phyloP scores from a whole-genome alignment of 2,113 vertebrate species.

The Psilopogon haemacephalus region DNA sequence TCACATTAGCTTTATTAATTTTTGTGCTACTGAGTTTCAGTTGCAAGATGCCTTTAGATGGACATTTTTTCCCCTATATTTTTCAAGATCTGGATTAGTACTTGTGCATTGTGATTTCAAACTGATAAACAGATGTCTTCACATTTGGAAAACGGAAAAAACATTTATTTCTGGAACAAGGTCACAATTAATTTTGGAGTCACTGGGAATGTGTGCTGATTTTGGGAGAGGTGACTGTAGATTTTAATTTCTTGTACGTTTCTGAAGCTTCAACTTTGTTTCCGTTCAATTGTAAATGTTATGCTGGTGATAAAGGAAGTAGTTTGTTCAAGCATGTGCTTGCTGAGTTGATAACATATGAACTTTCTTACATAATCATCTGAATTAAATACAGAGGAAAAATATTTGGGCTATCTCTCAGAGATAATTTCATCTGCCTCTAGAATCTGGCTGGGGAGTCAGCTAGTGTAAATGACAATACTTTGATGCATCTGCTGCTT shows the following conservation, averaged over 20 bases:
- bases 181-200: not conserved
- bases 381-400: not conserved
- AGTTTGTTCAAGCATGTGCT: not conserved
- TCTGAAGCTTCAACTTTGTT: not conserved
- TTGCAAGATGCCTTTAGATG: not conserved
- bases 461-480: not conserved
- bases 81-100: not conserved
- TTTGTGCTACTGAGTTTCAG: not conserved
- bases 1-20: not conserved
- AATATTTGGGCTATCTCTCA: fast-evolving
- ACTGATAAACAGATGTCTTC: not conserved
- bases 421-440: not conserved
- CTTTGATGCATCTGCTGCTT: not conserved
- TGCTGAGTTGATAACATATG: not conserved
- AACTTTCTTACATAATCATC: not conserved
- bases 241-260: not conserved
- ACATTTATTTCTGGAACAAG: not conserved
- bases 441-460: not conserved
- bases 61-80: not conserved
- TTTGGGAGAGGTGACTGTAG: not conserved
- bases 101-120: not conserved
- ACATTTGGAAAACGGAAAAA: not conserved
- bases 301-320: not conserved
- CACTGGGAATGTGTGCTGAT: not conserved
- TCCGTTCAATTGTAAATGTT: not conserved